Evolutionary conservation across 2,888 invertebrate species (phyloP).

Genomic region (Chrysolina haemoptera): DNA sequence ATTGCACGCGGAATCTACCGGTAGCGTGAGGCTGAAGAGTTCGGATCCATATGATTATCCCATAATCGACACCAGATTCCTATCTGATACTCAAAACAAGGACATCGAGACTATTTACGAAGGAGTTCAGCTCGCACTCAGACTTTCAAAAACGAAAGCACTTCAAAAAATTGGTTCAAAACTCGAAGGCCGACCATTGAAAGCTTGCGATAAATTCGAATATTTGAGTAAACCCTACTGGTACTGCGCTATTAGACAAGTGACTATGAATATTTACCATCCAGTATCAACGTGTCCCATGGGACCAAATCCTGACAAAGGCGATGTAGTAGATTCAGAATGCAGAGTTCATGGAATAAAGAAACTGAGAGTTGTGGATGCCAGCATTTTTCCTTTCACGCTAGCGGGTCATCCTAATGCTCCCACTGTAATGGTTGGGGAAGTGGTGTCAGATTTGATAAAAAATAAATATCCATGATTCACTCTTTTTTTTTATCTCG

Average conservation of each 20-base stretch:
- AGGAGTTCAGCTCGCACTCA: constrained; percentile 68
- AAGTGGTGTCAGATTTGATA: constrained; percentile 75
- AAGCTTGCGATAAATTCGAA: constrained; percentile 39
- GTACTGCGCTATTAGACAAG: constrained; percentile 46
- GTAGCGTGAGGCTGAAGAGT: constrained; percentile 46
- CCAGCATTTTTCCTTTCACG: constrained; percentile 77
- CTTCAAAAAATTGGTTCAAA: constrained; percentile 72
- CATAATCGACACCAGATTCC: constrained; percentile 79
- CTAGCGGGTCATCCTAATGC: constrained; percentile 79
- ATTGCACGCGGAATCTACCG: constrained; percentile 46
- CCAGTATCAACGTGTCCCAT: constrained; percentile 65
- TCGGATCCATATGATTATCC: constrained; percentile 61
- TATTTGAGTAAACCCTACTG: constrained; percentile 44
- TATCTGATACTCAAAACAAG: constrained; percentile 70
- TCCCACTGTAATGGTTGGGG: constrained; percentile 79
- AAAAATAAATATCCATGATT: constrained; percentile 13
- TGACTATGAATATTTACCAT: constrained; percentile 30
- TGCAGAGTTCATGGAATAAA: constrained; percentile 75
- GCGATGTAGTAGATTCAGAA: constrained; percentile 76
- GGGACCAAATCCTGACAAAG: constrained; percentile 75
- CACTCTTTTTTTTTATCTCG: neutral
- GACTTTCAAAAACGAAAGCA: constrained; percentile 70
- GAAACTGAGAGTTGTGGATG: constrained; percentile 76
- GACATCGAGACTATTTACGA: constrained; percentile 73
- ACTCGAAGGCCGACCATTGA: constrained; percentile 55